Conservation (phyloP, 1,140 invertebrate genomes). For the Drosophila setifemur region DNA sequence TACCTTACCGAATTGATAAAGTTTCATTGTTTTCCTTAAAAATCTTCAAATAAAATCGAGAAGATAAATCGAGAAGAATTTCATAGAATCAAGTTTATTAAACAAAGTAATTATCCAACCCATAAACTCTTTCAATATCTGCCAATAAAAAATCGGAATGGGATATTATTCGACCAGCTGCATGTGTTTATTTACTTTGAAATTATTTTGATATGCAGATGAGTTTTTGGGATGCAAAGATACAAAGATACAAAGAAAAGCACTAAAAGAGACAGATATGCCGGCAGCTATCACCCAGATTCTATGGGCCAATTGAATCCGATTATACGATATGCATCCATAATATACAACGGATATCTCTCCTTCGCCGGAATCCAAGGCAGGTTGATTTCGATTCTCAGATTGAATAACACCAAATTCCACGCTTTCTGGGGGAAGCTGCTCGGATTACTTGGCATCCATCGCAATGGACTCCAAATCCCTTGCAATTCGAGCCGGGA, state of each 20-base stretch:
- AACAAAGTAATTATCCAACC: not conserved
- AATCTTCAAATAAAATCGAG: not conserved
- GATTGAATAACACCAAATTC: slow-evolving; percentile 33
- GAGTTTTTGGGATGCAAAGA: not conserved
- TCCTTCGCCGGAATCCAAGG: slow-evolving; percentile 20
- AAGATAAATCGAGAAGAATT: not conserved
- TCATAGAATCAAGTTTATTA: not conserved
- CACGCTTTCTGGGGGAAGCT: slow-evolving; percentile 9
- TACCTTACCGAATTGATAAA: no score
- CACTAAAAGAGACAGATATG: slow-evolving; percentile 31
- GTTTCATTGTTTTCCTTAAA: no score
- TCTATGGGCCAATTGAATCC: not conserved
- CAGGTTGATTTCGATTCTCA: slow-evolving; percentile 29
- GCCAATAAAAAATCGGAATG: slow-evolving; percentile 9
- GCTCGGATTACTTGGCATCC: slow-evolving; percentile 34
- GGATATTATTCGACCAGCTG: slow-evolving; percentile 14
- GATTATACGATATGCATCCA: slow-evolving; percentile 25
- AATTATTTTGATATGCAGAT: slow-evolving; percentile 20
- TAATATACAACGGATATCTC: slow-evolving; percentile 17
- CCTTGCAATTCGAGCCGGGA: slow-evolving; percentile 47
- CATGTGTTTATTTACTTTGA: slow-evolving; percentile 3
- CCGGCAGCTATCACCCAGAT: slow-evolving; percentile 17
- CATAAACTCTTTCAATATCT: not conserved
- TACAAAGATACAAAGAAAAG: slow-evolving; percentile 34
- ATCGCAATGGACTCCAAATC: not conserved